A percentile compares a stretch with the other conserved stretches of the same genome.
Evolutionary conservation across 2,888 invertebrate genomes (phyloP).

Genomic region (Diplazon laetatorius): DNA sequence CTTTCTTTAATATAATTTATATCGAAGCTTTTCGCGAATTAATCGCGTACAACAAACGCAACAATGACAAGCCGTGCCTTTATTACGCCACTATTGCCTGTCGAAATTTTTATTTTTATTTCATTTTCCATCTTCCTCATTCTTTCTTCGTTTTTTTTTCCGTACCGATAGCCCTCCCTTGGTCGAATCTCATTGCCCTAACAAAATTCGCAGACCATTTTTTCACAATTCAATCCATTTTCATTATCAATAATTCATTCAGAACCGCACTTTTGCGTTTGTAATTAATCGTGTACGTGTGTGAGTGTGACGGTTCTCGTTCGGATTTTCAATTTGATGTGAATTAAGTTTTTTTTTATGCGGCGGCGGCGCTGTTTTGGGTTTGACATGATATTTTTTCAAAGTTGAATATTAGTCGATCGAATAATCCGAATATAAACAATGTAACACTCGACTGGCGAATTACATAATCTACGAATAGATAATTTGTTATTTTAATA

Average conservation of each 20-base stretch:
- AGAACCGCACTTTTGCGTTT: background rate
- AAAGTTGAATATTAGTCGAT: background rate
- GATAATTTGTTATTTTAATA: background rate
- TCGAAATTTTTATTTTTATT: constrained; percentile 40
- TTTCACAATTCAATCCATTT: too few species aligned
- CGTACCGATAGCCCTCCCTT: constrained; percentile 47
- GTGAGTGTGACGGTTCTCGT: background rate
- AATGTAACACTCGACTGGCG: constrained; percentile 3
- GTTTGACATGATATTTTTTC: constrained; percentile 9
- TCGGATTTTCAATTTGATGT: too few species aligned
- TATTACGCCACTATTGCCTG: constrained; percentile 47
- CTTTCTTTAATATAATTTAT: constrained; percentile 13
- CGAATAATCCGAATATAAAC: background rate
- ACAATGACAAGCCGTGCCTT: constrained; percentile 46
- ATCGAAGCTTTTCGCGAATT: constrained; percentile 34
- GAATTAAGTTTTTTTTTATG: too few species aligned
- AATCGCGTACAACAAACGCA: constrained; percentile 42
- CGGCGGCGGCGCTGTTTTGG: background rate
- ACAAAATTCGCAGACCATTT: constrained; percentile 47
- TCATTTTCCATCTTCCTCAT: too few species aligned
- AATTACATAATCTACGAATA: background rate
- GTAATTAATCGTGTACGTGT: constrained; percentile 11
- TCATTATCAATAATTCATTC: too few species aligned
- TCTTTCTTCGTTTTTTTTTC: background rate
- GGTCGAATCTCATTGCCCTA: constrained; percentile 5